These are phyloP conservation scores for Herminia tarsipennalis DNA, from an alignment of 2,888 invertebrate genomes.

Conservation along the genomic window DNA sequence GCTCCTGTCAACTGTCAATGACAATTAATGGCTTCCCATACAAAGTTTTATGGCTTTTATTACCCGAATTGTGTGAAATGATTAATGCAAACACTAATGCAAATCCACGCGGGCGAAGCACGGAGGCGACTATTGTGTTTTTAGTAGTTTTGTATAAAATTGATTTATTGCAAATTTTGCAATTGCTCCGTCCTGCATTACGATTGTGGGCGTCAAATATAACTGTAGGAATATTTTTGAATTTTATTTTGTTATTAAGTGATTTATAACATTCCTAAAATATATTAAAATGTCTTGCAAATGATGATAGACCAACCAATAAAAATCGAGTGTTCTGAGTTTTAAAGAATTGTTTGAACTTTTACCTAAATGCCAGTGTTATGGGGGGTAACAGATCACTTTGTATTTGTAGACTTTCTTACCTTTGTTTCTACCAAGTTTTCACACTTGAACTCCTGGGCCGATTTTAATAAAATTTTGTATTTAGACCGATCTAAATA, in stretches of 20 bases:
- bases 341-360: too few species aligned
- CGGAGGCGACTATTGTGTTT: slow-evolving; percentile 66
- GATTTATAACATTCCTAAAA: too few species aligned
- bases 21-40: slow-evolving; percentile 82
- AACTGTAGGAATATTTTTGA: background rate
- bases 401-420: too few species aligned
- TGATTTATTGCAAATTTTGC: slow-evolving; percentile 75
- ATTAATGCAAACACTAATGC: slow-evolving; percentile 85
- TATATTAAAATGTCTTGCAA: too few species aligned
- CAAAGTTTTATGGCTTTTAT: slow-evolving; percentile 83
- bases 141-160: slow-evolving; percentile 73
- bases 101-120: slow-evolving; percentile 75
- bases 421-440: too few species aligned
- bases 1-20: slow-evolving; percentile 80
- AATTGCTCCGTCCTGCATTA: slow-evolving; percentile 57
- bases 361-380: too few species aligned
- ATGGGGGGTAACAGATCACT: too few species aligned
- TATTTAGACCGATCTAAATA: too few species aligned
- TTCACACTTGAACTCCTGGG: too few species aligned
- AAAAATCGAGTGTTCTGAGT: too few species aligned
- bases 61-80: slow-evolving; percentile 78
- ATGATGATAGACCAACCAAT: too few species aligned
- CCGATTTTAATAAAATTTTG: too few species aligned
- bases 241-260: slow-evolving; percentile 13
- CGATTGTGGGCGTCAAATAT: slow-evolving; percentile 53